Evolutionary conservation across 2,888 invertebrate genomes (phyloP).

Genomic region (Notodonta dromedarius): DNA sequence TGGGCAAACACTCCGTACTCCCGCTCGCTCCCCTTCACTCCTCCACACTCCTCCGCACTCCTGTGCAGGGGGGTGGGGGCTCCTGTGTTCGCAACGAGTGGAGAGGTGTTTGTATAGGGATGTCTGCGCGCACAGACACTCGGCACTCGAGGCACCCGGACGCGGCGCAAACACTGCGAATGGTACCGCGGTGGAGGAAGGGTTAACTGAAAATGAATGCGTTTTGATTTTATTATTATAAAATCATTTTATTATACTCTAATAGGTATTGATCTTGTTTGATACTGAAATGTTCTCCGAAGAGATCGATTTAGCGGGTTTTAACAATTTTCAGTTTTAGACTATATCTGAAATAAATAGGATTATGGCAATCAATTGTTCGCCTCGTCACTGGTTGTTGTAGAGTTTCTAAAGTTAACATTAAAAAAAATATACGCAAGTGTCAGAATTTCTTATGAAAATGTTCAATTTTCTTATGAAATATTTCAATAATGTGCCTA

Average conservation of each 20-base stretch:
- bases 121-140: conserved; percentile 35
- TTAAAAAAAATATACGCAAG: too few species aligned
- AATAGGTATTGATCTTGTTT: too few species aligned
- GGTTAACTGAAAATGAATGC: conserved; percentile 37
- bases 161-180: conserved; percentile 24
- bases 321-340: too few species aligned
- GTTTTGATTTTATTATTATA: conserved; percentile 2
- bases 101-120: conserved; percentile 37
- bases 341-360: too few species aligned
- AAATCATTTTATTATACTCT: too few species aligned
- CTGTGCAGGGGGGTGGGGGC: neutral
- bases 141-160: conserved; percentile 31
- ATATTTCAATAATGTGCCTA: too few species aligned
- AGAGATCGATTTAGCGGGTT: too few species aligned
- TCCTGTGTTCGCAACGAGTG: conserved; percentile 19
- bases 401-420: too few species aligned
- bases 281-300: too few species aligned
- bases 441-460: neutral
- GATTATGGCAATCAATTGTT: too few species aligned
- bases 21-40: neutral
- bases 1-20: conserved; percentile 12
- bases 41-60: neutral
- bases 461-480: too few species aligned
- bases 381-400: too few species aligned
- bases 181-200: conserved; percentile 19